A percentile compares a stretch with the other conserved stretches of the same genome.
phyloP scores from a whole-genome alignment of 2,113 vertebrate species.

The Rhadina sibilatrix region DNA sequence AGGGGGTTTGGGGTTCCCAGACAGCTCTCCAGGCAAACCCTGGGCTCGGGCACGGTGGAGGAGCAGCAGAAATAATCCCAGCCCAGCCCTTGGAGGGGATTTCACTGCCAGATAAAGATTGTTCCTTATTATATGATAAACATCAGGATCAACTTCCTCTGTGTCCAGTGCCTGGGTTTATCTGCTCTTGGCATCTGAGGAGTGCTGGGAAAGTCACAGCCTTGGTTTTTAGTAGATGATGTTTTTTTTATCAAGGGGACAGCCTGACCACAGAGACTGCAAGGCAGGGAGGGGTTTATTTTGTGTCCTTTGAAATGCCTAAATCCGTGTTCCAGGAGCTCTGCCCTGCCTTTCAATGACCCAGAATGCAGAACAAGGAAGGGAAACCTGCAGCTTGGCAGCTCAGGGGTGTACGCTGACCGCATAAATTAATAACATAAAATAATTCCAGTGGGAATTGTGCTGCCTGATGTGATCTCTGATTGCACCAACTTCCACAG shows the following conservation, averaged over 20 bases:
- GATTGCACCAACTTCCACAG: fast-evolving
- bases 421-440: not conserved
- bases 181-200: not conserved
- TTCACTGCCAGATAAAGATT: not conserved
- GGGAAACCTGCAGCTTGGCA: not conserved
- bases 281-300: not conserved
- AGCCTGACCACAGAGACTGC: not conserved
- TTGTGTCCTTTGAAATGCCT: not conserved
- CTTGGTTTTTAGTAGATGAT: too few species aligned
- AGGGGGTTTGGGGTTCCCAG: fast-evolving
- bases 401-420: fast-evolving
- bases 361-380: not conserved
- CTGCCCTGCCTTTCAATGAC: not conserved
- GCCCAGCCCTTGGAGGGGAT: not conserved
- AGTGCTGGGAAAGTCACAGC: not conserved
- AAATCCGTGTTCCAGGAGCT: fast-evolving
- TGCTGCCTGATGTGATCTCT: fast-evolving
- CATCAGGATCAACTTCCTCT: fast-evolving
- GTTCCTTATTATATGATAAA: not conserved
- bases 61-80: not conserved
- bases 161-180: not conserved
- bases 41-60: fast-evolving
- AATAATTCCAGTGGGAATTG: not conserved
- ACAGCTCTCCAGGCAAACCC: not conserved
- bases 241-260: not conserved